Evolutionary conservation across 2,797 vertebrate species (phyloP), one percentile per base, ranked within the genome.

Genomic region (Acrossocheilus fasciatus): DNA sequence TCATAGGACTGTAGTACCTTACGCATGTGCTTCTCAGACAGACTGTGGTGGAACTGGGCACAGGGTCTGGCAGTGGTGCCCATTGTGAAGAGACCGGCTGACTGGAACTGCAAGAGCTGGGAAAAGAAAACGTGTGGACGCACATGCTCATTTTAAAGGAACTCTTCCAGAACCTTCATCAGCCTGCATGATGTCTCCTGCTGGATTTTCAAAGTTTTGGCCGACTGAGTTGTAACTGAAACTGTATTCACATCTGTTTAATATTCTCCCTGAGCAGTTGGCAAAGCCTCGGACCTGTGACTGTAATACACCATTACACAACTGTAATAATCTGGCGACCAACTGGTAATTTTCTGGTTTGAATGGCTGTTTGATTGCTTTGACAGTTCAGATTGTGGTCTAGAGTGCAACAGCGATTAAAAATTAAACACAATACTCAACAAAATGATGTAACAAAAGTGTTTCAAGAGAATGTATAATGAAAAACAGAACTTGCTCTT

Each of bases 41-140:
- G 95, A 83, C 94, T 92, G 90, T 96, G 96, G 87, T 95, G 97
- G n/a, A 98, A 87, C 83, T 97, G 96, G 52, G 97, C 96, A 26
- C 97, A 98, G 5, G 97, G 97, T 89, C 93, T 94, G 81, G 95
- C 93, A 11, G 96, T 95, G 70, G 95, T 91, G 91, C 96, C 96
- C 72, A 95, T 88, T 23, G 95, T 93, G 76, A 94, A 95, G 89
- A 94, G 86, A 82, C 95, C 93, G 18, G 96, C 95, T 89, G 93
- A 95, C 90, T 95, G 93, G 91, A 98, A 98, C 89, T 95, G 95
- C 91, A 98, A 95, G 89, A 89, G 68, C 84, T 87, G 23, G 2
- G 81, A 20, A 11, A 23, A 84, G 26, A 86, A 3, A 86, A 39
- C 6, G 14, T 66, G 87, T 73, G 72, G 8, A 30, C 2, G 30